These are phyloP conservation scores for Nothoprocta pentlandii DNA, from an alignment of 2,113 vertebrate genomes.

Conservation along the genomic window DNA sequence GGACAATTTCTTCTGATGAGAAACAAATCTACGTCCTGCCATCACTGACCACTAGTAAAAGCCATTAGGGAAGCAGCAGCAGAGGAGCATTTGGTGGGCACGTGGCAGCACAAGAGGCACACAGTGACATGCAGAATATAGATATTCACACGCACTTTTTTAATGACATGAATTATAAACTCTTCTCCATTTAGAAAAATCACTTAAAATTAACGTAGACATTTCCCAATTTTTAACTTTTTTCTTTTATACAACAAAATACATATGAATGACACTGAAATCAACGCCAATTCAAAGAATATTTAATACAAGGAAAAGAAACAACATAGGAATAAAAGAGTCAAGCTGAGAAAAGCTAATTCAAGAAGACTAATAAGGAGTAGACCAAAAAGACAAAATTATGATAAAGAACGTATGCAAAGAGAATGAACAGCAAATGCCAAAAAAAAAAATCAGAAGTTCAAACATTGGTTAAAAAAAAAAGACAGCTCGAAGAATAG, in stretches of 20 bases:
- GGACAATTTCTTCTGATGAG: constrained; percentile 53
- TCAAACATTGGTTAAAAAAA: background rate
- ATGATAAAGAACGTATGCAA: background rate
- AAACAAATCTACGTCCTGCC: constrained; percentile 15
- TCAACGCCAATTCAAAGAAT: background rate
- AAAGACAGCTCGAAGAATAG: background rate
- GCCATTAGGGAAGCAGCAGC: constrained; percentile 31
- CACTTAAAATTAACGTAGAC: background rate
- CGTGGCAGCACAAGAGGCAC: background rate
- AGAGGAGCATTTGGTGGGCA: background rate
- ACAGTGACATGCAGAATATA: background rate
- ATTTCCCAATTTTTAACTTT: background rate
- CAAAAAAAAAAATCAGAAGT: background rate
- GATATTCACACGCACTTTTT: background rate
- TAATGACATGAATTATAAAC: background rate
- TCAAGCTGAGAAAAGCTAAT: background rate
- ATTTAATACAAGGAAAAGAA: background rate
- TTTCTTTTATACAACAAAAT: background rate
- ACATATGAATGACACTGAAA: background rate
- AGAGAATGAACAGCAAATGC: background rate
- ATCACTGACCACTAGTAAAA: constrained; percentile 49
- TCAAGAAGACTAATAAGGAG: background rate
- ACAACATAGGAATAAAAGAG: background rate
- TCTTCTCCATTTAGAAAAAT: background rate
- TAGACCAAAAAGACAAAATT: background rate